phyloP scores from a whole-genome alignment of 1,140 invertebrate species.

The Meloidogyne floridensis region DNA sequence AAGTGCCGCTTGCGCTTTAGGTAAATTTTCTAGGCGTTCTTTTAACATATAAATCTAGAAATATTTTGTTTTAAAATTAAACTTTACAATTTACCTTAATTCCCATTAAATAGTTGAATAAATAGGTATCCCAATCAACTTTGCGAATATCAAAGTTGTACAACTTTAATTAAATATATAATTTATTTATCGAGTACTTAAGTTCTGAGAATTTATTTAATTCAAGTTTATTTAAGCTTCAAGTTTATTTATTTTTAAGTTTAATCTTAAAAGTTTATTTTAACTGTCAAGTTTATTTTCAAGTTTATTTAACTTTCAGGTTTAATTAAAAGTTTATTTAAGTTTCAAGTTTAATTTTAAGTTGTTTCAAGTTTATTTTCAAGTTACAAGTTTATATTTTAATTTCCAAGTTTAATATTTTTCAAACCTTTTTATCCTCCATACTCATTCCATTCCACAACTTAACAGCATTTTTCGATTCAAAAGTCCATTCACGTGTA shows the following conservation, averaged over 20 bases:
- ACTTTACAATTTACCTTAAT: slow-evolving; percentile 42
- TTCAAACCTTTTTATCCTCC: slow-evolving; percentile 56
- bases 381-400: too few species aligned
- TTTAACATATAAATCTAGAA: slow-evolving; percentile 51
- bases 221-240: not conserved
- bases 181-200: not conserved
- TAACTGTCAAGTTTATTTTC: not conserved
- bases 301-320: too few species aligned
- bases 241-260: too few species aligned
- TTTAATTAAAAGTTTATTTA: too few species aligned
- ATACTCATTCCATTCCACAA: slow-evolving; percentile 53
- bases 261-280: too few species aligned
- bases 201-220: not conserved
- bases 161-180: slow-evolving; percentile 44
- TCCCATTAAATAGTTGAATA: slow-evolving; percentile 65
- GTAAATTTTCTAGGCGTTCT: slow-evolving; percentile 56
- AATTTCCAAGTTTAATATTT: not conserved
- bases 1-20: slow-evolving; percentile 46
- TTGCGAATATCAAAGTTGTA: slow-evolving; percentile 64
- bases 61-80: not conserved
- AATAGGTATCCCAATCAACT: slow-evolving; percentile 60
- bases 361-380: too few species aligned
- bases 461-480: slow-evolving; percentile 50
- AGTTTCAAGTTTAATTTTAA: not conserved
- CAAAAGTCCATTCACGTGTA: slow-evolving; percentile 59